Evolutionary conservation across 2,888 invertebrate species (phyloP), one percentile per base, ranked within the genome.

Genomic region (Graphium colonna): DNA sequence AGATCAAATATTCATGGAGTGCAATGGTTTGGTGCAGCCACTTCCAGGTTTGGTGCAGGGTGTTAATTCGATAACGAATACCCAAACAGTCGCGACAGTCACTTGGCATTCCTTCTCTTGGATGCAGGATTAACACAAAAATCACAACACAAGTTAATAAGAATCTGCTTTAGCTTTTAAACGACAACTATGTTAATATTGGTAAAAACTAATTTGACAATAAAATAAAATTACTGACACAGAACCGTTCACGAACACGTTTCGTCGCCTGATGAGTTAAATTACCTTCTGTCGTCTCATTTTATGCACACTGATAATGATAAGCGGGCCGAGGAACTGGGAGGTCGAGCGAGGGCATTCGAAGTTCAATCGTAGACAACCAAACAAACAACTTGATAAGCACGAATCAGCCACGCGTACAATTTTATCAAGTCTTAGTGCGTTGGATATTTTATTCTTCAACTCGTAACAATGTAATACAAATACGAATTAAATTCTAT

Each of bases 1-100:
- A 93, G 86, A 96, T 95, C 73, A 97, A 91, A 76, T 96, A 96
- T 73, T 96, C 95, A 92, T 97, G 96, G 58, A 96, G 92, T 70
- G 94, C 94, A 74, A 95, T 94, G 63, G 96, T 97, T 85, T 96
- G 96, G 83, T 97, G 96, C 82, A 97, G 91, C 96, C 96, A 97
- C 96, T 96, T 96, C 95, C 95, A 96, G 79, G 96, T 97, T 90
- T 96, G 96, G 90, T 96, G 96, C 89, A 96, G 93, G 90, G 93
- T 92, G 90, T 94, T 95, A 87, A 95, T 94, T 91, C 96, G 95
- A 92, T 92, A 93, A 90, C 96, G 94, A 91, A 96, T 94, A 92
- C 95, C 95, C 92, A 96, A 91, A 93, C 95, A 95, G 85, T 95
- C 95, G 82, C 93, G 93, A 83, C 93, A 93, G 91, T 93, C 93